Evolutionary conservation across 2,888 invertebrate genomes (phyloP), one percentile per base, ranked within the genome.

Genomic region (Lymantria dispar): DNA sequence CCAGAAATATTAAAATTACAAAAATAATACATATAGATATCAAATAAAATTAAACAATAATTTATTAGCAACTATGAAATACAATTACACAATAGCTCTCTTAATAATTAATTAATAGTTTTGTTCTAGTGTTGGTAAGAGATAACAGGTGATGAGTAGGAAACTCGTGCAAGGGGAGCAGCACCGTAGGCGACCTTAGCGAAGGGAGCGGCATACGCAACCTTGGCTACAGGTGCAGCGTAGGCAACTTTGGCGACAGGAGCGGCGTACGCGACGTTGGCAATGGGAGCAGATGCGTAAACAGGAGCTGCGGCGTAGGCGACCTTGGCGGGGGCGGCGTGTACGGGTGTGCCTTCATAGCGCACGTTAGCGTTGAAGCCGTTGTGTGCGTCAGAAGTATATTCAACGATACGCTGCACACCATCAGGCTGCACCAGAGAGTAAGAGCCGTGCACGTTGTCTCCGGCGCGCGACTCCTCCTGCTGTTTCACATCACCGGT

Each of bases 391-490:
- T 90, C 89, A 14, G 89, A 71, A 66, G 85, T 82, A 80, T 91
- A 91, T 52, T 89, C 87, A 7, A 91, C 91, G 56, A 90, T 82
- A 58, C 91, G 85, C 64, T 74, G 80, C 39, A 84, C 80, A 0
- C 91, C 91, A 45, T 91, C 91, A 54, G 90, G 89, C 54, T 91
- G 91, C 38, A 91, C 75, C 11, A 91, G 80, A 5, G 91, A 88
- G 80, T 91, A 91, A 30, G 82, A 86, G 54, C 91, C 91, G 44
- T 87, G 87, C 42, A 91, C 87, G 53, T 68, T 74, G 65, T 91
- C 87, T 5, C 90, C 90, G 56, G 72, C 65, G 60, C 91, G 90
- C 45, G 77, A 66, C 60, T 91, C 91, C 62, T 87, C 80, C 75
- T 91, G 91, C 61, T 88, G 78, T 70, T 91, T 91, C 60, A 88